phyloP scores from a whole-genome alignment of 2,113 vertebrate species.

The Coptodon rendalli region DNA sequence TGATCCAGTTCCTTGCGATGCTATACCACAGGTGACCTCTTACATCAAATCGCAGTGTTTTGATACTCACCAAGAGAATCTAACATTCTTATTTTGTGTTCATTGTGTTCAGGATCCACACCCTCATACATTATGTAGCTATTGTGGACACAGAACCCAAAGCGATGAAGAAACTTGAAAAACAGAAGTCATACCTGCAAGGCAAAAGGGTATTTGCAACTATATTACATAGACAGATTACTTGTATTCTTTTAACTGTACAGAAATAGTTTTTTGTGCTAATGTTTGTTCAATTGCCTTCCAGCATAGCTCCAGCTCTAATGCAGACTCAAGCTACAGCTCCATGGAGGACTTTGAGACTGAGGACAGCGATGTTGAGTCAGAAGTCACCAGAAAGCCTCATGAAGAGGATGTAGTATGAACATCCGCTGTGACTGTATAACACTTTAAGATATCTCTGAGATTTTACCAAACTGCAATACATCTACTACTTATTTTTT shows the following conservation, averaged over 20 bases:
- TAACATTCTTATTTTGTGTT: background rate
- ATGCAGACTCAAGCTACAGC: background rate
- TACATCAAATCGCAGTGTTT: background rate
- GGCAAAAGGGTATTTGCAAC: conserved; percentile 14
- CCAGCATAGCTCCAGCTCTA: background rate
- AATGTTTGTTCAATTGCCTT: background rate
- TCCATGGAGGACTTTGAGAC: background rate
- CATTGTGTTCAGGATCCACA: conserved; percentile 25
- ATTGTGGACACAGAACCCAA: conserved; percentile 39
- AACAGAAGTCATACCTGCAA: background rate
- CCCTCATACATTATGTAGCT: conserved; percentile 50
- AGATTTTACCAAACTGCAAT: background rate
- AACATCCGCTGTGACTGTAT: background rate
- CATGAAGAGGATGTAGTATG: background rate
- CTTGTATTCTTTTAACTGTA: background rate
- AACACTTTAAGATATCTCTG: background rate
- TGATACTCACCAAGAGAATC: background rate
- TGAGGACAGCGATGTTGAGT: background rate
- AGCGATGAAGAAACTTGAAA: background rate
- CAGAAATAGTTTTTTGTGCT: background rate
- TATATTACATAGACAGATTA: background rate
- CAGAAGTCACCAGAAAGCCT: background rate
- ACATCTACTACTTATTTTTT: background rate
- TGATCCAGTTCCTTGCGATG: conserved; percentile 53
- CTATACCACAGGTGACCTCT: conserved; percentile 54